A percentile compares a stretch with the other conserved stretches of the same genome.
These are phyloP conservation scores for Tipula confusa DNA, from an alignment of 2,888 invertebrate genomes.

Conservation along the genomic window DNA sequence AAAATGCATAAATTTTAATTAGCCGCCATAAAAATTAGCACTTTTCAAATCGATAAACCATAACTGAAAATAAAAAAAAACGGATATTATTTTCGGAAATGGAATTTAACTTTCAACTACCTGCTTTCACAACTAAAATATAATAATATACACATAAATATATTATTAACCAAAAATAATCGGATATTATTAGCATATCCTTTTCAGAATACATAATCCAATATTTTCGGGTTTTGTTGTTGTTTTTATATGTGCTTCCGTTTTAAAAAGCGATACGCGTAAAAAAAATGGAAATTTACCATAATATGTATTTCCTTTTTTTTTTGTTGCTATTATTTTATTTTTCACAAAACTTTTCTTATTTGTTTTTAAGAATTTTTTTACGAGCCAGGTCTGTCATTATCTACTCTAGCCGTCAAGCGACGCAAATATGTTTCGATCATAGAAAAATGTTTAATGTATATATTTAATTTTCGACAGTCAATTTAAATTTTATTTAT, in stretches of 20 bases:
- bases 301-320: background rate
- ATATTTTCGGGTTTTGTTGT: background rate
- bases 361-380: background rate
- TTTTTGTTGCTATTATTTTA: background rate
- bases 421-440: background rate
- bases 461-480: background rate
- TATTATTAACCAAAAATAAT: background rate
- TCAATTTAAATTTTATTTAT: background rate
- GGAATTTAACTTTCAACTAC: background rate
- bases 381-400: background rate
- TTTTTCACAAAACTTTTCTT: background rate
- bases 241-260: background rate
- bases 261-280: background rate
- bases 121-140: background rate
- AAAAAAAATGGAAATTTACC: background rate
- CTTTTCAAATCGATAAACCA: background rate
- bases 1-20: background rate
- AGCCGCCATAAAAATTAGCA: background rate
- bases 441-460: background rate
- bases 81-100: background rate
- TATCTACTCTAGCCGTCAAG: background rate
- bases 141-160: background rate
- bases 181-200: constrained; percentile 12
- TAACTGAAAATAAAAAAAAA: background rate
- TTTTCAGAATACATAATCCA: background rate